phyloP scores from a whole-genome alignment of 2,797 vertebrate species.

The Rhyacichthys aspro region DNA sequence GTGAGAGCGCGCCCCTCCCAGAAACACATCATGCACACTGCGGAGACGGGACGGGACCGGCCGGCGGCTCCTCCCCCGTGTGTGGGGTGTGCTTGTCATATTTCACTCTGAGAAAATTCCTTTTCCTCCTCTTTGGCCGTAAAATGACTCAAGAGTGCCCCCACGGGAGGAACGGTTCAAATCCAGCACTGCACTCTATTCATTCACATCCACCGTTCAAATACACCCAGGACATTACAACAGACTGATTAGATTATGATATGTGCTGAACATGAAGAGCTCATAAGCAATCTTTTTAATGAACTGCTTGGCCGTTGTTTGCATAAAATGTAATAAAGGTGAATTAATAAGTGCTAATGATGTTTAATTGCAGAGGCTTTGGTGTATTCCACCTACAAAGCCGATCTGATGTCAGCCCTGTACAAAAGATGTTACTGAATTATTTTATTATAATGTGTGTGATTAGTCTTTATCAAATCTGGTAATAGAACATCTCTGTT shows the following conservation, averaged over 20 bases:
- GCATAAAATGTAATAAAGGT: no score
- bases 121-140: conserved; percentile 32
- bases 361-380: no score
- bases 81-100: conserved; percentile 38
- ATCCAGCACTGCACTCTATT: conserved; percentile 14
- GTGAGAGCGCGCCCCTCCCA: conserved; percentile 35
- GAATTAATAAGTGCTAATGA: no score
- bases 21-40: conserved; percentile 9
- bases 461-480: no score
- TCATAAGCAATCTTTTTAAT: no score
- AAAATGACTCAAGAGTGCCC: conserved; percentile 71
- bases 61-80: conserved; percentile 4
- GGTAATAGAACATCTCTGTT: no score
- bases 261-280: neutral
- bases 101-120: conserved; percentile 35
- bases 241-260: neutral
- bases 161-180: conserved; percentile 53
- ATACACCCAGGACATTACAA: conserved; percentile 2
- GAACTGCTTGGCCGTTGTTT: no score
- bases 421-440: no score
- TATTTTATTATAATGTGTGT: no score
- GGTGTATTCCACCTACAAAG: no score
- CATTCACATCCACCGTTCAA: conserved; percentile 2
- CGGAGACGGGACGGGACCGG: neutral
- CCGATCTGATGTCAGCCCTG: no score